phyloP scores from a whole-genome alignment of 2,113 vertebrate genomes.

The Morone chrysops region DNA sequence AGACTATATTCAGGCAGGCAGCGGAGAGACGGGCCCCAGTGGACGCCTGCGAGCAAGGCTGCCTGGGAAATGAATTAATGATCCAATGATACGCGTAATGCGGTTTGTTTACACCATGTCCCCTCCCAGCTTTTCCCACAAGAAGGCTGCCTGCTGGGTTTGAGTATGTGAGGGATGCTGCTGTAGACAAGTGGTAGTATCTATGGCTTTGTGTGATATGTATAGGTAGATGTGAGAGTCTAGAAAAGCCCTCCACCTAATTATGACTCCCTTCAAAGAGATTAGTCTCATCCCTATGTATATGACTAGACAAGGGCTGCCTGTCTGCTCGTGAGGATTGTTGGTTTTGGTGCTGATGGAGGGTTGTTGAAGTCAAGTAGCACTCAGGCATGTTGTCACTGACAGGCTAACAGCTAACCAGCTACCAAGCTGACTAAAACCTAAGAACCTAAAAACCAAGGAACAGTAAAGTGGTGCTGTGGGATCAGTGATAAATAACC shows the following conservation, averaged over 20 bases:
- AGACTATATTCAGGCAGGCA: conserved; percentile 41
- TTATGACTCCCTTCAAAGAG: conserved; percentile 2
- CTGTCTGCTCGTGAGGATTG: neutral
- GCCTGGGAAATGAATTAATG: conserved; percentile 59
- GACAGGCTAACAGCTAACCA: neutral
- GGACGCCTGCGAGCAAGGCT: conserved; percentile 35
- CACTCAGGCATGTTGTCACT: neutral
- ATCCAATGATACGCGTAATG: conserved; percentile 45
- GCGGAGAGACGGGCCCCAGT: conserved; percentile 6
- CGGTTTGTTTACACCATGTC: conserved; percentile 42
- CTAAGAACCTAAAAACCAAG: neutral
- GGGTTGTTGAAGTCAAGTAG: neutral
- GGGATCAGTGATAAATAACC: conserved; percentile 5
- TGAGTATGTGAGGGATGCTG: neutral
- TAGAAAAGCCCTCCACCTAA: conserved; percentile 15
- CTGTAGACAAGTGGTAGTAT: too few species aligned
- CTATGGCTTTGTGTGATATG: too few species aligned
- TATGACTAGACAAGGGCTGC: neutral
- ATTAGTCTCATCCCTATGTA: neutral
- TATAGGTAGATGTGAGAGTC: neutral
- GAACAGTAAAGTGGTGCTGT: neutral
- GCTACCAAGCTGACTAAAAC: neutral
- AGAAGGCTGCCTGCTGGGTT: conserved; percentile 28
- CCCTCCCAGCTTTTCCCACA: conserved; percentile 38
- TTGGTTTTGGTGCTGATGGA: conserved; percentile 1